These are phyloP conservation scores for Cromileptes altivelis DNA, from an alignment of 2,113 vertebrate genomes.

Conservation along the genomic window DNA sequence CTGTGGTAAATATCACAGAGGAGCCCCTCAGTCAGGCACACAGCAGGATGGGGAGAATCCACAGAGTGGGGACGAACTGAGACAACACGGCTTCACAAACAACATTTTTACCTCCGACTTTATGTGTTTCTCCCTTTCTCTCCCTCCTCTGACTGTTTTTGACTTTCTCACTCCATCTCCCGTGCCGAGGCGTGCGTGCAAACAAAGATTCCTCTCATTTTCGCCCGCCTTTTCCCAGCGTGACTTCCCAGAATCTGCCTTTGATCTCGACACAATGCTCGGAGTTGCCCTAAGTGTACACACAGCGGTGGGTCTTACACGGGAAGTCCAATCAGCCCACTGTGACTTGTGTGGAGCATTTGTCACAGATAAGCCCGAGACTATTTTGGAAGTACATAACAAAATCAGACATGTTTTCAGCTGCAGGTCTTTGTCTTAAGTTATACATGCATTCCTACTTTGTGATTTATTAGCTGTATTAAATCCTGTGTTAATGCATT, in stretches of 20 bases:
- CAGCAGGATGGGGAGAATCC: constrained; percentile 45
- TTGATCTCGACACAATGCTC: constrained; percentile 61
- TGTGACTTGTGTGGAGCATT: constrained; percentile 35
- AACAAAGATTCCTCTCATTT: constrained; percentile 37
- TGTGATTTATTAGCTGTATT: background rate
- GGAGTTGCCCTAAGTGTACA: constrained; percentile 44
- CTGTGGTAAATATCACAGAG: constrained; percentile 44
- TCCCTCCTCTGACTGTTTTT: background rate
- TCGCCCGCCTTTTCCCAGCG: constrained; percentile 42
- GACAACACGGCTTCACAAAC: constrained; percentile 9
- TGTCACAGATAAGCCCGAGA: constrained; percentile 15
- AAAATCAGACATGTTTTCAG: background rate
- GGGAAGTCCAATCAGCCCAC: constrained; percentile 59
- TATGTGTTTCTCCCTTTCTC: background rate
- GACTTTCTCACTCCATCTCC: constrained; percentile 12
- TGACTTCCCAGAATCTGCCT: constrained; percentile 62
- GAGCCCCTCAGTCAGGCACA: constrained; percentile 33
- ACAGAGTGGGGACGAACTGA: constrained; percentile 23
- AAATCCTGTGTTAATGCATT: background rate
- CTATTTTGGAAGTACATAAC: constrained; percentile 1
- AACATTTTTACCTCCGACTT: constrained; percentile 36
- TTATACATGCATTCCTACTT: background rate
- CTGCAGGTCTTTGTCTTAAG: background rate
- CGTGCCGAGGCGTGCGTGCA: constrained; percentile 44
- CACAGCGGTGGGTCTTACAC: constrained; percentile 43